Conservation (phyloP, 2,113 vertebrate species). For the Brachyhypopomus gauderio region DNA sequence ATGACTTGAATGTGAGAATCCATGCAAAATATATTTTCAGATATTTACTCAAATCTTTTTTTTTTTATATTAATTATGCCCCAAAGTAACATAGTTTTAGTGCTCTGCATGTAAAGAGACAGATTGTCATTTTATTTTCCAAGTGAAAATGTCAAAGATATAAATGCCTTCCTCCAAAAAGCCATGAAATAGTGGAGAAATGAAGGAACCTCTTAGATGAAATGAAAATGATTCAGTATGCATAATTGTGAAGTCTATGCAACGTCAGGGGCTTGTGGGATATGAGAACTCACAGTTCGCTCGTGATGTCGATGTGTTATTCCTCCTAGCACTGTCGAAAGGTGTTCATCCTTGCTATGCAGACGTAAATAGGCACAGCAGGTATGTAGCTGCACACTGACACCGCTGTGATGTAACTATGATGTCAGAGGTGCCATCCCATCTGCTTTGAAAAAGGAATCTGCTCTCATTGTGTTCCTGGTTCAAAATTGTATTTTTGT, state of each 20-base stretch:
- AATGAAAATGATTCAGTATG: constrained; percentile 16
- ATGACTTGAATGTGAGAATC: neutral
- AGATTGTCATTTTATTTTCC: neutral
- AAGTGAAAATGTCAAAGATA: neutral
- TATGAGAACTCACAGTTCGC: neutral
- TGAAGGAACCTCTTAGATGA: constrained; percentile 2
- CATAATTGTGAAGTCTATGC: constrained; percentile 37
- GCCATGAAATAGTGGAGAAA: neutral
- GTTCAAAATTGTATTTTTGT: neutral
- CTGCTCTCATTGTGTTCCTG: neutral
- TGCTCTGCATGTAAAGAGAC: neutral
- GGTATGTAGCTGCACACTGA: neutral
- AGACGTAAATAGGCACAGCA: neutral
- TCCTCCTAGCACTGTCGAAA: neutral
- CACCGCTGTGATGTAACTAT: neutral
- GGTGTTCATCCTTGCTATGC: neutral
- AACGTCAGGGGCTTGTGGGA: neutral
- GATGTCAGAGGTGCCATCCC: neutral
- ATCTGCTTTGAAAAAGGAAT: neutral
- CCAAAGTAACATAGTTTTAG: neutral
- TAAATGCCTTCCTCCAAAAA: neutral
- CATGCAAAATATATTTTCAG: constrained; percentile 38
- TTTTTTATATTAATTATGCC: neutral
- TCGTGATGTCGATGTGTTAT: neutral
- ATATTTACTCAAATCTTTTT: constrained; percentile 18